A percentile compares a stretch with the other conserved stretches of the same genome.
Conservation (phyloP, 2,113 vertebrate genomes). For the Pitta sordida region DNA sequence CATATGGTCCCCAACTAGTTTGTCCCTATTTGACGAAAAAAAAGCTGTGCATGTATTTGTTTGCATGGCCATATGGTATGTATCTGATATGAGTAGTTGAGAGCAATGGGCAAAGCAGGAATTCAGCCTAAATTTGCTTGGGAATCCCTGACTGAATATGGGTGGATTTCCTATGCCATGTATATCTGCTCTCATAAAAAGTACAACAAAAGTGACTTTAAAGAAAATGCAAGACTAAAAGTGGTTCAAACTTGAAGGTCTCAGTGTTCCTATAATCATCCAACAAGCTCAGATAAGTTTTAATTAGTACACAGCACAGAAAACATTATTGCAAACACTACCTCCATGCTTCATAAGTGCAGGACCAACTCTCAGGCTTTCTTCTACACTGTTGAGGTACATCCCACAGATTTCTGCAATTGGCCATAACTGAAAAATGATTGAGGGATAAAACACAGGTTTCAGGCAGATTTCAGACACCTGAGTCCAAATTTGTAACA, state of each 20-base stretch:
- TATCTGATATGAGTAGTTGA: neutral
- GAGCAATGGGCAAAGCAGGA: neutral
- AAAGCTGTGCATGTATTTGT: constrained; percentile 38
- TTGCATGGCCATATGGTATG: constrained; percentile 43
- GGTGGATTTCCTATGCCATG: neutral
- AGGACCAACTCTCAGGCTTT: neutral
- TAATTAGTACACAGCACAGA: neutral
- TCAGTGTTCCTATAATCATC: neutral
- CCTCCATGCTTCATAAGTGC: neutral
- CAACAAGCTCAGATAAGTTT: neutral
- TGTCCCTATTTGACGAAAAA: constrained; percentile 24
- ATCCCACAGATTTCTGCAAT: neutral
- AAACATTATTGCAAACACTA: neutral
- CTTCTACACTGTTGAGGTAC: neutral
- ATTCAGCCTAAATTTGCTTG: neutral
- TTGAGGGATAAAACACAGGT: neutral
- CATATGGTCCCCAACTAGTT: constrained; percentile 48
- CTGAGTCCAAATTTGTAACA: neutral
- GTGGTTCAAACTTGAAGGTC: neutral
- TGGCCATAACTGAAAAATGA: neutral
- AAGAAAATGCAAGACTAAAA: neutral
- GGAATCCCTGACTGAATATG: neutral
- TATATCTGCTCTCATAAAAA: neutral
- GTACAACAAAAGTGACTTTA: neutral
- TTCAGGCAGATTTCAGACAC: neutral